These are phyloP conservation scores for Dasypolia templi DNA, from an alignment of 2,888 invertebrate species.

Conservation along the genomic window DNA sequence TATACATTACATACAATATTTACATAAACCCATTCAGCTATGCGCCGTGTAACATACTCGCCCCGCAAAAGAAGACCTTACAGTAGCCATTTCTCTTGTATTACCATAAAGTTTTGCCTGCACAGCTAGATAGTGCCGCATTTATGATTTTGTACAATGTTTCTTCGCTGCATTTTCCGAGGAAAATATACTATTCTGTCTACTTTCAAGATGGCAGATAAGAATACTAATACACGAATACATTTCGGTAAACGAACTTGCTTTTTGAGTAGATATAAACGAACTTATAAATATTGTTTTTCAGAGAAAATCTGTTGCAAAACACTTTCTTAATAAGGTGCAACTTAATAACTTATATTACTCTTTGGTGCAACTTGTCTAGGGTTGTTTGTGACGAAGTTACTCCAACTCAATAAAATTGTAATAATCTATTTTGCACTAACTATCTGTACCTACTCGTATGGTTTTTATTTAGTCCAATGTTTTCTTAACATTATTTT, in stretches of 20 bases:
- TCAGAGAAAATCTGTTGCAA: neutral
- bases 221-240: neutral
- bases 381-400: neutral
- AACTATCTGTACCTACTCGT: no score
- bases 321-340: no score
- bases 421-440: neutral
- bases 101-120: constrained; percentile 27
- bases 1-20: constrained; percentile 50
- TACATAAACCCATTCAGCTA: constrained; percentile 55
- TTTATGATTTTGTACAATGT: constrained; percentile 43
- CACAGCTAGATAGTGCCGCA: constrained; percentile 19
- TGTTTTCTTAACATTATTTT: no score
- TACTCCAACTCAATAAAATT: no score
- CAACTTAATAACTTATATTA: no score
- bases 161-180: constrained; percentile 46
- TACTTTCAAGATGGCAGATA: constrained; percentile 29
- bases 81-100: neutral
- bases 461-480: no score
- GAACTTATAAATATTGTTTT: constrained; percentile 1
- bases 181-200: constrained; percentile 27
- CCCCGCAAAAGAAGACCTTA: constrained; percentile 31
- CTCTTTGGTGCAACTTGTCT: neutral
- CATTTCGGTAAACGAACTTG: constrained; percentile 6
- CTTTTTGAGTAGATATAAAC: neutral
- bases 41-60: constrained; percentile 12